A percentile compares a stretch with the other conserved stretches of the same genome.
These are phyloP conservation scores for Clanis bilineata DNA, from an alignment of 2,888 invertebrate species.

Conservation along the genomic window DNA sequence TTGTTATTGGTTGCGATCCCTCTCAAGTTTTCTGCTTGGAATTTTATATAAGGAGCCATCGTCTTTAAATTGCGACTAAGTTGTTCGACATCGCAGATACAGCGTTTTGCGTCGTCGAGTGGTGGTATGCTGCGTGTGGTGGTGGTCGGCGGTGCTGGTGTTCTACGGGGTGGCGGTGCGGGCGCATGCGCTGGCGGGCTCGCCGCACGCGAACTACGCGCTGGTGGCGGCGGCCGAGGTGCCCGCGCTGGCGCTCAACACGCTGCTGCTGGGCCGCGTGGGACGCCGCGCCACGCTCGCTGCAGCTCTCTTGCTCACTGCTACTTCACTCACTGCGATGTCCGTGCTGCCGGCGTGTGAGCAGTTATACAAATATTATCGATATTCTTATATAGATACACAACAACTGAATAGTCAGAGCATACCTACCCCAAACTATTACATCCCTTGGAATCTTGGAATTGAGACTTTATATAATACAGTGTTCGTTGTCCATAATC, in stretches of 20 bases:
- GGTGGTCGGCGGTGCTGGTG: constrained; percentile 72
- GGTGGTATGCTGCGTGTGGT: constrained; percentile 70
- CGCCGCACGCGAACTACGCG: constrained; percentile 64
- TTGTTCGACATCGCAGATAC: constrained; percentile 44
- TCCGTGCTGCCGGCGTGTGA: constrained; percentile 54
- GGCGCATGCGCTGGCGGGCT: constrained; percentile 63
- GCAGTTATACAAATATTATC: constrained; percentile 4
- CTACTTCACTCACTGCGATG: constrained; percentile 56
- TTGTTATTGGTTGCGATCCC: no score
- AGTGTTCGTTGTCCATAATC: no score
- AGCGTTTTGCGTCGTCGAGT: constrained; percentile 62
- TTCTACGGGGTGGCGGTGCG: constrained; percentile 74
- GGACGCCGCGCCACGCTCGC: constrained; percentile 68
- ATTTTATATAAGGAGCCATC: no score
- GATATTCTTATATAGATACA: no score
- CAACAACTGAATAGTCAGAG: no score
- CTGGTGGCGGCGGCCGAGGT: constrained; percentile 68
- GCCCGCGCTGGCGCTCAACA: constrained; percentile 66
- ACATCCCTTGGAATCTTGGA: no score
- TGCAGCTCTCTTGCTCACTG: constrained; percentile 63
- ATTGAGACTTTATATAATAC: no score
- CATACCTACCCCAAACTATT: no score
- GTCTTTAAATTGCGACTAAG: no score
- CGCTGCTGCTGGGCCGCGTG: constrained; percentile 66
- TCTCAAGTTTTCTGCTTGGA: no score